Base-by-base conservation (phyloP, 2,113 vertebrate species). In the Bambusicola thoracicus region DNA sequence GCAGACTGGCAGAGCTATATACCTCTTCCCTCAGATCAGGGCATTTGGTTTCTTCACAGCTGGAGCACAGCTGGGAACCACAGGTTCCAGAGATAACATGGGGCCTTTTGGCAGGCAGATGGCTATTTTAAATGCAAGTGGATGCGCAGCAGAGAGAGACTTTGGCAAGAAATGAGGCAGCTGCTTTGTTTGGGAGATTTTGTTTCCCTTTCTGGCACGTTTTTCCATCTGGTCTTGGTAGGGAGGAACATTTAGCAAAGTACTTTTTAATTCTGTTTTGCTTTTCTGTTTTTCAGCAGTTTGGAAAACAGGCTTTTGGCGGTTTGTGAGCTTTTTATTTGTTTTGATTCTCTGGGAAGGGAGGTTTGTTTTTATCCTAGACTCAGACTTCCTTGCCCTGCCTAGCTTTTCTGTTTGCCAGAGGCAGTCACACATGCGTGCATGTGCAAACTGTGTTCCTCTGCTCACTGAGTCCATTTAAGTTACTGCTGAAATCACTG, bases 81-180 rank as follows among this genome's bases (percentile, higher is more conserved):
- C 40, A 19, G 20, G 38, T 8, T 66, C 3, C 25, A 2, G 12
- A 63, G 5, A n/a, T 1, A 1, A 41, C 62, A 44, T 0, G 0
- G 43, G 53, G 11, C 16, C 25, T 0, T 0, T 38, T 36, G 56
- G 24, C 7, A 58, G 20, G 0, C 40, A 12, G 8, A 7, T 38
- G 58, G 24, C 49, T 92, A 18, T 10, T 15, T 53, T 53, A 43
- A 18, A 8, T 61, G 24, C 1, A 1, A 82, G 56, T 19, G 29
- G 22, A 41, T 10, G 40, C 56, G 69, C 40, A 79, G 72, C 34
- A 62, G 21, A 46, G 14, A 46, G 18, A 7, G n/a, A 67, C 25
- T 16, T 38, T 43, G 30, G 21, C 43, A 36, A 74, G 55, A 32
- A 79, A 22, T 5, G 56, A 68, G n/a, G 63, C 59, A 90, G 38